Base-by-base conservation (phyloP, 2,888 invertebrate species). In the Apotomis betuletana region DNA sequence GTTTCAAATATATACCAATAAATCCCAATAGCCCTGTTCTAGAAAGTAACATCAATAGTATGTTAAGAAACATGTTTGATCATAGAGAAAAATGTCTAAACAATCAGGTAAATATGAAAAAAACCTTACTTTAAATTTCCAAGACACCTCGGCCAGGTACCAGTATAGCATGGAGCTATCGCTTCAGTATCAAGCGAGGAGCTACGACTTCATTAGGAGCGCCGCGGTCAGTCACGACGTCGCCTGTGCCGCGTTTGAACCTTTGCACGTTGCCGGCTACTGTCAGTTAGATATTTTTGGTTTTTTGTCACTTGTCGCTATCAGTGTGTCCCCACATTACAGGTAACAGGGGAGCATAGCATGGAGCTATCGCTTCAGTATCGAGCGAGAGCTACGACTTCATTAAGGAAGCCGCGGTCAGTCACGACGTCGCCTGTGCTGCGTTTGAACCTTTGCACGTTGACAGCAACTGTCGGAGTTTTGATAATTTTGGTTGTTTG, bases 121-220 rank as follows among this genome's bases (percentile, higher is more conserved):
- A 63, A 52, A 51, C 15, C 52, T 52, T 15, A 49, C 8, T 52
- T 36, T 58, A 54, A 49, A 49, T 49, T 44, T n/a, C 64, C 55
- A 41, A 44, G 55, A 65, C 65, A 65, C 65, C 55, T 65, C 55
- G 6, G 9, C 41, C 55, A 27, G 54, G 27, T 44, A 64, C 64
- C 54, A 55, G 13, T 41, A 8, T 15, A 12, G 13, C 6, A 41
- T 15, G 65, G 67, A 60, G 60, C 46, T 72, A 67, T 72, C 72
- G 38, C 49, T 6, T 41, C 62, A 38, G 51, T 41, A 67, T 67
- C 68, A 44, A 41, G 49, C 9, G 49, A 51, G 15, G 67, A 67
- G 72, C 62, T 89, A 90, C 90, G 88, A 87, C 90, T 90, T 90
- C 89, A 90, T 90, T 90, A 90, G 88, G 79, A 77, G 82, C 85